Evolutionary conservation across 1,140 invertebrate species (phyloP).

Genomic region (Bicyclus anynana): DNA sequence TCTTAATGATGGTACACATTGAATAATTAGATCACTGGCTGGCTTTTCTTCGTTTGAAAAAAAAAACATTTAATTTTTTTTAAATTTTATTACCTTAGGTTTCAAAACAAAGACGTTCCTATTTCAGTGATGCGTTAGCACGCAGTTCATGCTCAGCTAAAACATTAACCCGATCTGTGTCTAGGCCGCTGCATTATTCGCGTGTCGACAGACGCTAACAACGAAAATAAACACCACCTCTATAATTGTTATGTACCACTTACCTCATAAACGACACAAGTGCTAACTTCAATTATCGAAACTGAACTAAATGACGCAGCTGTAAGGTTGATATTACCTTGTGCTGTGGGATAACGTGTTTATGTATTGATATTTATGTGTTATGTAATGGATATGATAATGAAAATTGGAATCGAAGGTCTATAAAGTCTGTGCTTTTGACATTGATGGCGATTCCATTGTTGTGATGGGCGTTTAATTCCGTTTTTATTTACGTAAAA

Average conservation of each 20-base stretch:
- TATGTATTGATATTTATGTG: neutral
- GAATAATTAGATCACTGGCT: no score
- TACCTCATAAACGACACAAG: neutral
- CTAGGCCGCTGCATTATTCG: conserved; percentile 19
- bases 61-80: no score
- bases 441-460: neutral
- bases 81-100: no score
- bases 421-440: neutral
- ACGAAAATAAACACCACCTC: conserved; percentile 14
- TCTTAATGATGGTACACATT: no score
- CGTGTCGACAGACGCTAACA: conserved; percentile 14
- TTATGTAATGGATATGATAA: conserved; percentile 5
- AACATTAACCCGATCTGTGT: conserved; percentile 17
- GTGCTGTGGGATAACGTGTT: neutral
- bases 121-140: neutral
- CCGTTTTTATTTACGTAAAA: no score
- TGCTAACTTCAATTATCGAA: neutral
- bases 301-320: neutral
- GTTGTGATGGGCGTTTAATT: no score
- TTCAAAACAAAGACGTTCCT: no score
- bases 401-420: conserved; percentile 5
- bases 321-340: neutral
- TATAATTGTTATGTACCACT: conserved; percentile 7
- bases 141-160: neutral
- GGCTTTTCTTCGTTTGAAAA: no score